Evolutionary conservation across 2,888 invertebrate genomes (phyloP), one percentile per base, ranked within the genome.

Genomic region (Nemapogon koenigi): DNA sequence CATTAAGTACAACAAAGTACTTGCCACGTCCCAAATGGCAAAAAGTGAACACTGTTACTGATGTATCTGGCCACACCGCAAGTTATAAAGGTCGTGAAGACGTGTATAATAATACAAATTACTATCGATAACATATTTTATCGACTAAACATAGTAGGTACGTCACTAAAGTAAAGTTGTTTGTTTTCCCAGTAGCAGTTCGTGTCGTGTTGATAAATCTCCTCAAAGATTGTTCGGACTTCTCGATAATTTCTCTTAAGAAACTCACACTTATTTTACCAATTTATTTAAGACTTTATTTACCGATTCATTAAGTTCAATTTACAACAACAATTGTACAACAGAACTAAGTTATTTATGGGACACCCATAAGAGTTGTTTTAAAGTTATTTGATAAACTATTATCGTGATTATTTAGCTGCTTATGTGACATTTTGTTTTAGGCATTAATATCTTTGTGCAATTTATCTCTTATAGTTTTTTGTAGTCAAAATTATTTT

Each of bases 341-440:
- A 38, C 22, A 43, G 55, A 53, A 56, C 53, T 53, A 54, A 53
- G 66, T 72, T 60, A 78, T 78, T 78, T 75, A 78, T 78, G 61
- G 58, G 58, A 55, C 62, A 51, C 60, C 64, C 68, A 58, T 60
- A 60, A 61, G 57, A 63, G 62, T 63, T 69, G 71, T 66, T 75
- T 73, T 73, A 75, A 68, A 72, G 71, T 71, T 72, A 72, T 71
- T 72, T 69, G 78, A 78, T 76, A 76, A 71, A 69, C 68, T 65
- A 61, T 63, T 59, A 71, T 70, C 72, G 62, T 71, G 75, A 76
- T 75, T 73, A 75, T 75, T 75, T 66, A 75, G 64, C 68, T 51
- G 56, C 57, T 52, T 57, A 53, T 60, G 57, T 69, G 71, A 72
- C 73, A 70, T 67, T 70, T 68, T 66, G 60, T n/a, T n/a, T n/a